phyloP scores from a whole-genome alignment of 2,797 vertebrate genomes.

The Xyrichtys novacula region DNA sequence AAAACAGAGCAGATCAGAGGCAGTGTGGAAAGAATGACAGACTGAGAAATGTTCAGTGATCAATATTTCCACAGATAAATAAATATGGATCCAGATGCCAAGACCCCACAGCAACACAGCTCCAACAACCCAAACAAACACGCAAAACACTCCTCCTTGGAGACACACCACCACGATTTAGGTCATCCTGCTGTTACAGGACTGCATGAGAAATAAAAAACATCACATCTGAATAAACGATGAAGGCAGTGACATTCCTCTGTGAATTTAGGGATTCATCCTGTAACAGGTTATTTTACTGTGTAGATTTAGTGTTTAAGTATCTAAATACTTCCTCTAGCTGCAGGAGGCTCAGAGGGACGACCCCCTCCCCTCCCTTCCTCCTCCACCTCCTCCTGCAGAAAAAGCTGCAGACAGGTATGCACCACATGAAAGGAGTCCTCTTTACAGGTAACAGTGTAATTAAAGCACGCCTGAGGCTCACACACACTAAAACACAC shows the following conservation, averaged over 20 bases:
- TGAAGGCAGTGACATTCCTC: too few species aligned
- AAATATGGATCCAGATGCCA: background rate
- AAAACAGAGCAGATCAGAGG: background rate
- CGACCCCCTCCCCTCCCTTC: background rate
- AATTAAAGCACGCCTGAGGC: conserved; percentile 61
- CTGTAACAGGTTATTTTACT: background rate
- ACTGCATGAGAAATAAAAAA: too few species aligned
- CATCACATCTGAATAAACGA: too few species aligned
- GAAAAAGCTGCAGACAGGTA: conserved; percentile 69
- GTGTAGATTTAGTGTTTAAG: background rate
- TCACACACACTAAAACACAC: conserved; percentile 17
- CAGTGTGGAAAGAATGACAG: background rate
- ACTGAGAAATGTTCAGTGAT: background rate
- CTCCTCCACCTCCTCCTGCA: background rate
- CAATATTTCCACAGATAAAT: background rate
- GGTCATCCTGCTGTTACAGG: background rate
- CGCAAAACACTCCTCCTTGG: background rate
- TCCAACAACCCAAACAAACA: background rate
- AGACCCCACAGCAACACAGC: background rate
- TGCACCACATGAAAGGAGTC: conserved; percentile 71
- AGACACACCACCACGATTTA: background rate
- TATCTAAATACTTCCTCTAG: background rate
- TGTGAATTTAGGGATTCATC: too few species aligned
- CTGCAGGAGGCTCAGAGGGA: conserved; percentile 1
- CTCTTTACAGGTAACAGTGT: conserved; percentile 51